A percentile compares a stretch with the other conserved stretches of the same genome.
These are phyloP conservation scores for Muraenolepis orangiensis DNA, from an alignment of 2,797 vertebrate genomes.

Conservation along the genomic window DNA sequence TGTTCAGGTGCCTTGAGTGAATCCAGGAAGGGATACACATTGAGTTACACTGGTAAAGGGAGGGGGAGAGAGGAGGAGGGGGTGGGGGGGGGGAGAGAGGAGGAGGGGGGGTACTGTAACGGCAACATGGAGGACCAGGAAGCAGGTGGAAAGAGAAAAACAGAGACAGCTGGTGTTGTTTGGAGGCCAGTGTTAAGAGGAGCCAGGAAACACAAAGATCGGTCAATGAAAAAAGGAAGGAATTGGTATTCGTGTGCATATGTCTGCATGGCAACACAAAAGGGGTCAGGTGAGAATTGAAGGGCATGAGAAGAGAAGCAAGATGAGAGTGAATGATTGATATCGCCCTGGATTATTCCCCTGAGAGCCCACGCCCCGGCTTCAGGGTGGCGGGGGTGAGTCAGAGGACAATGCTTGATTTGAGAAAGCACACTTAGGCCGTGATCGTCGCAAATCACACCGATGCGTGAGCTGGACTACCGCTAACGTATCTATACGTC, in stretches of 20 bases:
- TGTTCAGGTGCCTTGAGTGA: conserved; percentile 44
- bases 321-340: not conserved
- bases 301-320: not conserved
- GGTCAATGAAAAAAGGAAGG: not conserved
- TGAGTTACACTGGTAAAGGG: conserved; percentile 34
- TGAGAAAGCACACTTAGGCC: not conserved
- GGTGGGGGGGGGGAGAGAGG: conserved; percentile 12
- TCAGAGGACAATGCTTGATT: not conserved
- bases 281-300: not conserved
- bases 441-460: not conserved
- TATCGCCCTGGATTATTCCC: not conserved
- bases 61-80: conserved; percentile 15
- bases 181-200: not conserved
- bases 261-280: not conserved
- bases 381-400: not conserved
- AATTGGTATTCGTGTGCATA: not conserved
- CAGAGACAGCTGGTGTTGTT: not conserved
- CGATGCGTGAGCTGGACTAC: not conserved
- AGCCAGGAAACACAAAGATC: not conserved
- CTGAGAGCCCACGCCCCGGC: not conserved
- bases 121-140: not conserved
- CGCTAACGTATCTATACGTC: not conserved
- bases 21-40: conserved; percentile 32
- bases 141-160: not conserved
- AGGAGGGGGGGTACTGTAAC: not conserved